Conservation (phyloP, 2,113 vertebrate genomes). For the Shinisaurus crocodilurus region DNA sequence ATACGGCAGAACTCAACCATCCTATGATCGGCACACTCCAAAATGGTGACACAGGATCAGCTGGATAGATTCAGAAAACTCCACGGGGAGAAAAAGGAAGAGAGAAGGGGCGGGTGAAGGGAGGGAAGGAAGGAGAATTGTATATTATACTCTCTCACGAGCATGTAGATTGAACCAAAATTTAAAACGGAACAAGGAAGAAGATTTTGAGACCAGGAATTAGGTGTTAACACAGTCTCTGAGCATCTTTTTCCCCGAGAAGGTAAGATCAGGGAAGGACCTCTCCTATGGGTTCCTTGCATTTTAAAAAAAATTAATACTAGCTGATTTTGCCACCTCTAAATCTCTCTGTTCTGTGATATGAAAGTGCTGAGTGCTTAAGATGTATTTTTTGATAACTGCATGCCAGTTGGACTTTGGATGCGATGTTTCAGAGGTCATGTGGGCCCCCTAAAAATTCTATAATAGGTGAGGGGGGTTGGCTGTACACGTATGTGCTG, state of each 20-base stretch:
- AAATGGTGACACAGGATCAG: slow-evolving; percentile 12
- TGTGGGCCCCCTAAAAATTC: not conserved
- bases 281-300: too few species aligned
- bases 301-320: too few species aligned
- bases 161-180: not conserved
- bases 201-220: not conserved
- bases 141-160: not conserved
- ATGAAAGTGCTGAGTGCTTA: not conserved
- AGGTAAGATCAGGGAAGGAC: slow-evolving; percentile 41
- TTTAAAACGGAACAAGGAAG: too few species aligned
- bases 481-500: too few species aligned
- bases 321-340: not conserved
- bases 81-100: not conserved
- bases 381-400: not conserved
- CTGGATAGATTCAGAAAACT: not conserved
- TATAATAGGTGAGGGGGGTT: not conserved
- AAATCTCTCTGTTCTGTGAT: not conserved
- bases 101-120: not conserved
- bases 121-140: not conserved
- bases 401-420: not conserved
- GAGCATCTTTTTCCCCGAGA: not conserved
- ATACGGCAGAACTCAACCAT: slow-evolving; percentile 62
- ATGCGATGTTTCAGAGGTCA: not conserved
- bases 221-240: accelerated
- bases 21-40: slow-evolving; percentile 57